A percentile compares a stretch with the other conserved stretches of the same genome.
phyloP scores from a whole-genome alignment of 2,113 vertebrate genomes.

The Fregetta grallaria region DNA sequence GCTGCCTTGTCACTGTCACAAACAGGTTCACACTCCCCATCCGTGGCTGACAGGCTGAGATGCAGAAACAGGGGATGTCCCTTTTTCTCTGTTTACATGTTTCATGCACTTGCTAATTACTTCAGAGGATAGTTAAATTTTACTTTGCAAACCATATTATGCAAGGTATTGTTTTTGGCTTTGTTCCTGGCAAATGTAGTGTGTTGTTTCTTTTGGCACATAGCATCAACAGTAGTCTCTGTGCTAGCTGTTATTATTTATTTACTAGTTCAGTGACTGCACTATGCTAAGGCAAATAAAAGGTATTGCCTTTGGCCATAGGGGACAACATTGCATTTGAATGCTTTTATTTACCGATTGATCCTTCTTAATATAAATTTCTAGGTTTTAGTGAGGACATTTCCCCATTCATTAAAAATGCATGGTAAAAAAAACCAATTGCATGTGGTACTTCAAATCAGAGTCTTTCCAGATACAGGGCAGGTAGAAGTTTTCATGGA shows the following conservation, averaged over 20 bases:
- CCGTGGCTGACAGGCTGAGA: neutral
- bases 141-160: neutral
- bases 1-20: slow-evolving; percentile 6
- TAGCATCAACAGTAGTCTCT: neutral
- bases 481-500: neutral
- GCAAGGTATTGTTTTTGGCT: neutral
- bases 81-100: neutral
- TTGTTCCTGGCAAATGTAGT: neutral
- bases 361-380: slow-evolving; percentile 17
- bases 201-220: neutral
- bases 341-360: slow-evolving; percentile 9
- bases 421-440: rapidly evolving
- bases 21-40: neutral
- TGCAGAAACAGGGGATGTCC: neutral
- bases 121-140: neutral
- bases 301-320: neutral
- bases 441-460: neutral
- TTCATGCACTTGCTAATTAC: slow-evolving; percentile 15
- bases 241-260: neutral
- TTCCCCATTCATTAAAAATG: neutral
- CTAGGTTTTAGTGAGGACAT: neutral
- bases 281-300: neutral
- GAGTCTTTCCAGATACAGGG: neutral
- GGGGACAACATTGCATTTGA: neutral
- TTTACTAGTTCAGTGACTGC: slow-evolving; percentile 20